phyloP scores from a whole-genome alignment of 2,797 vertebrate genomes.

The Danionella dracula region DNA sequence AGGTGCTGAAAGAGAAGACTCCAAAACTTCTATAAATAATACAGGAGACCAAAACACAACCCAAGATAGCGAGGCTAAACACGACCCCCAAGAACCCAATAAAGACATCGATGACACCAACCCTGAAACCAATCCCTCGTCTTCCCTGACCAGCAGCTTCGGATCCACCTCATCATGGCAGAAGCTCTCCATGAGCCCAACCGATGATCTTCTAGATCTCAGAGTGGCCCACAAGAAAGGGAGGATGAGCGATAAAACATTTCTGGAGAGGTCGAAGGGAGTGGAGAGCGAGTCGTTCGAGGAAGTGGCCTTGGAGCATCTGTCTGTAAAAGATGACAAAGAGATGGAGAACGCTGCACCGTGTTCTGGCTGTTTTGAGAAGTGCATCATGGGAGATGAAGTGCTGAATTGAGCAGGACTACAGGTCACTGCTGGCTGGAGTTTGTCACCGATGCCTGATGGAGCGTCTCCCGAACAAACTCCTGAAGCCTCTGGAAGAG shows the following conservation, averaged over 20 bases:
- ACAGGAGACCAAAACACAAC: too few relatives aligned
- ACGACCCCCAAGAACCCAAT: neutral
- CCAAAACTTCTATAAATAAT: too few relatives aligned
- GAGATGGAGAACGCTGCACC: slow-evolving; percentile 12
- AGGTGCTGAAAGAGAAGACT: too few relatives aligned
- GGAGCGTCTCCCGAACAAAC: slow-evolving; percentile 68
- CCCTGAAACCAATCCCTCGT: neutral
- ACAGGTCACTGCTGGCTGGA: slow-evolving; percentile 76
- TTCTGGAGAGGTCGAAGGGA: neutral
- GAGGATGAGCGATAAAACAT: neutral
- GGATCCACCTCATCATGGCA: slow-evolving; percentile 70
- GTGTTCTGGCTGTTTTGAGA: slow-evolving; percentile 53
- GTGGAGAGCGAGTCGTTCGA: slow-evolving; percentile 54
- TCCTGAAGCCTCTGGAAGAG: slow-evolving; percentile 73
- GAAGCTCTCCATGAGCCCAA: slow-evolving; percentile 56
- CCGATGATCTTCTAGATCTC: slow-evolving; percentile 34
- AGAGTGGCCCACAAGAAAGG: neutral
- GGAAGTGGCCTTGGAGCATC: slow-evolving; percentile 43
- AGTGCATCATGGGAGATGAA: slow-evolving; percentile 37
- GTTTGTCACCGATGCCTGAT: slow-evolving; percentile 79
- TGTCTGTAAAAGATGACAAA: neutral
- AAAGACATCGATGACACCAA: neutral
- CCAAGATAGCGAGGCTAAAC: too few relatives aligned
- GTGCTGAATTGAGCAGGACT: slow-evolving; percentile 72
- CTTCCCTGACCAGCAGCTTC: slow-evolving; percentile 49